Evolutionary conservation across 2,113 vertebrate species (phyloP), one percentile per base, ranked within the genome.

Genomic region (Okapia johnstoni): DNA sequence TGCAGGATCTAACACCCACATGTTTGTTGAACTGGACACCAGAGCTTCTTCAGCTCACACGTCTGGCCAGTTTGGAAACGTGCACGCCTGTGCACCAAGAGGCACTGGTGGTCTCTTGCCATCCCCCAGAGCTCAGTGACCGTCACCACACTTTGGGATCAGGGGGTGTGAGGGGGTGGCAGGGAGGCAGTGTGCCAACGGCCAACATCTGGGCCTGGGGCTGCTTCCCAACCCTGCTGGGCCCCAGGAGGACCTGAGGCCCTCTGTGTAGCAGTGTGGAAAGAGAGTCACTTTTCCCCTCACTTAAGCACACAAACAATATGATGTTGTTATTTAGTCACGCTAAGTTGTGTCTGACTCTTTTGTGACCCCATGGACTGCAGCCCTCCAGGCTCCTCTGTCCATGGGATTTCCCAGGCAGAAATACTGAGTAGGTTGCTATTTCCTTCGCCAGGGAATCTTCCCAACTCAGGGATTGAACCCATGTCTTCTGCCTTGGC

Each of bases 121-220:
- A 0, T 60, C 3, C 2, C 40, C 33, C 4, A 4, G 7, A n/a
- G 28, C 43, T 7, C 8, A 0, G 2, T 26, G 33, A 13, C 30
- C 7, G 23, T 28, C 54, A 1, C 76, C 0, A 4, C 81, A 21
- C 80, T 87, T 87, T 1, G 5, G 36, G 48, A 58, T 33, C 54
- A 57, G 87, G 33, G 70, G 26, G 50, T 12, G 4, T 2, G 15
- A 54, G 52, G 17, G 66, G 66, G 19, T 40, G n/a, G 66, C n/a
- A 11, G 66, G 10, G n/a, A 70, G n/a, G 66, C 66, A 40, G n/a
- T 4, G 2, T 16, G 63, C n/a, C 0, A 0, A 23, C 3, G 25
- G 61, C 28, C 2, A 1, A 15, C 85, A 73, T 60, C 80, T 19
- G 14, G 28, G n/a, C 76, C 52, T 3, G 7, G 25, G 17, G 85